phyloP scores from a whole-genome alignment of 2,888 invertebrate species.

The Tachystola acroxantha region DNA sequence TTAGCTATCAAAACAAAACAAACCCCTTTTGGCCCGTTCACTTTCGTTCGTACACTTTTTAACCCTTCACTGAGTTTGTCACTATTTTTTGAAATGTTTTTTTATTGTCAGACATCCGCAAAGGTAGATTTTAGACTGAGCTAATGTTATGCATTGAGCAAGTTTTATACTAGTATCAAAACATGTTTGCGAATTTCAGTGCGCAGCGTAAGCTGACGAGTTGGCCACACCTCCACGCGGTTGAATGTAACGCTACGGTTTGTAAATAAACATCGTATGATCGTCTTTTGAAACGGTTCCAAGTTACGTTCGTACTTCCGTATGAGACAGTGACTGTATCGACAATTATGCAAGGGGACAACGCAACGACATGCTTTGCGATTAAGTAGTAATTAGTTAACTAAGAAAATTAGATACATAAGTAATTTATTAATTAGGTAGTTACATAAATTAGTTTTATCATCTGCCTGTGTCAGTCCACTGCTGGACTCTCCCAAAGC shows the following conservation, averaged over 20 bases:
- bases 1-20: constrained; percentile 44
- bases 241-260: constrained; percentile 28
- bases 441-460: no score
- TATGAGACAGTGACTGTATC: not conserved
- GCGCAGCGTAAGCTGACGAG: constrained; percentile 16
- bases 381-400: no score
- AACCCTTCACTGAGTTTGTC: constrained; percentile 1
- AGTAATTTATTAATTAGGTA: no score
- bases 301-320: constrained; percentile 18
- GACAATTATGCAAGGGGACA: no score
- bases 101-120: not conserved
- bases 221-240: constrained; percentile 44
- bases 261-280: constrained; percentile 63
- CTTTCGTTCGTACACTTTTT: constrained; percentile 3
- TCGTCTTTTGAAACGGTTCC: constrained; percentile 39
- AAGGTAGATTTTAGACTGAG: constrained; percentile 21
- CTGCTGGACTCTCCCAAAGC: no score
- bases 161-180: constrained; percentile 46
- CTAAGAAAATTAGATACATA: no score
- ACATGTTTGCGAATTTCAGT: constrained; percentile 40
- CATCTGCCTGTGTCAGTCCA: no score
- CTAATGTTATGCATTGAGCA: constrained; percentile 10
- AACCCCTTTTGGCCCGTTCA: constrained; percentile 20
- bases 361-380: no score
- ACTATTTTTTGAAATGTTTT: constrained; percentile 7